Evolutionary conservation across 2,797 vertebrate species (phyloP), one percentile per base, ranked within the genome.

Genomic region (Acomys russatus): DNA sequence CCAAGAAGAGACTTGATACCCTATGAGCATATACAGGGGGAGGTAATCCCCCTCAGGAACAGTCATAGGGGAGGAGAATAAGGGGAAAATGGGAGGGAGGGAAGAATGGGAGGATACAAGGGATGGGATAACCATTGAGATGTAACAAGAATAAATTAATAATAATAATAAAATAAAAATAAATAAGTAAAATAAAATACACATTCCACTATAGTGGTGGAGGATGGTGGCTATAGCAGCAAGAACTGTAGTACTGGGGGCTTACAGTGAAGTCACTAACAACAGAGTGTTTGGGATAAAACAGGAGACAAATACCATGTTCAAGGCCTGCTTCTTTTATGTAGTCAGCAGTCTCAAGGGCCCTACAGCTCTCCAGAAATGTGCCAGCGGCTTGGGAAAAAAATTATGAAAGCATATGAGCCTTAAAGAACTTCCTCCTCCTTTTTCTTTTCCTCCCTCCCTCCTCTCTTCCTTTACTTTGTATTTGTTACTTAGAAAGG

Each of bases 201-300:
- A 54, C 14, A 28, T 3, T 38, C 28, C 9, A 35, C 3, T 1
- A 1, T 6, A 20, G 1, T 0, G 22, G 56, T n/a, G 56, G 11
- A 61, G n/a, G 22, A 10, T 73, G 14, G 8, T 11, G 33, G n/a
- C 4, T 56, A 0, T 59, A 30, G 22, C n/a, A 73, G 33, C 22
- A 28, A 15, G 7, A n/a, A 38, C 6, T 17, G 6, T 2, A 59
- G n/a, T 38, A 2, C 3, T 38, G 8, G n/a, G 22, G 10, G 1
- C 4, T 71, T 68, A 9, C 20, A n/a, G 6, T 17, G 30, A 86
- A n/a, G 33, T 86, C 30, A 22, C 11, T 9, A 11, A 12, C 11
- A 5, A 6, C 20, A 35, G 30, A 54, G 12, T 18, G 49, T 84
- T 49, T 54, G 1, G 33, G 49, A 0, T 70, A 35, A 11, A 70